Evolutionary conservation across 2,113 vertebrate species (phyloP).

Genomic region (Pitta sordida): DNA sequence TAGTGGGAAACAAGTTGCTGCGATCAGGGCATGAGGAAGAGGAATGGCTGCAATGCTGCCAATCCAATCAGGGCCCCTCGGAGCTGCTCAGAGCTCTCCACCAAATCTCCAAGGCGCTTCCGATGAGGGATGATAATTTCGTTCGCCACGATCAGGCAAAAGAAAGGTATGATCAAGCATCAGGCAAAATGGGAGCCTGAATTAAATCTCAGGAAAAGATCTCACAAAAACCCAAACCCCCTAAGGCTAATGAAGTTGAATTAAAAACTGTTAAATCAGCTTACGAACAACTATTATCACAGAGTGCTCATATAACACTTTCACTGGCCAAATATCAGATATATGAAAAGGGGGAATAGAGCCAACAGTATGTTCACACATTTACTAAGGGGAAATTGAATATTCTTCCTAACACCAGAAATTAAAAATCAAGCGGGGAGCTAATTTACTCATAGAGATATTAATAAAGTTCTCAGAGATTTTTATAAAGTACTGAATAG

Average conservation of each 20-base stretch:
- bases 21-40: constrained; percentile 31
- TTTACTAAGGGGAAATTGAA: constrained; percentile 39
- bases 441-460: constrained; percentile 43
- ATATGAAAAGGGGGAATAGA: constrained; percentile 42
- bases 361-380: constrained; percentile 35
- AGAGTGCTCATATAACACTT: constrained; percentile 46
- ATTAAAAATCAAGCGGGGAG: constrained; percentile 62
- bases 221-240: constrained; percentile 31
- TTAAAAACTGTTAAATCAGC: constrained; percentile 64
- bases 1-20: constrained; percentile 34
- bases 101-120: not conserved
- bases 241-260: constrained; percentile 66
- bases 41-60: constrained; percentile 22
- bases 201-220: constrained; percentile 43
- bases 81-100: not conserved
- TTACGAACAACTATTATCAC: constrained; percentile 52
- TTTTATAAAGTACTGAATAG: constrained; percentile 32
- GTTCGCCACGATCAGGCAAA: not conserved
- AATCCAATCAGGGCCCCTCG: constrained; percentile 56
- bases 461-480: constrained; percentile 47
- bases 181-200: constrained; percentile 43
- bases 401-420: constrained; percentile 51
- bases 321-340: constrained; percentile 39
- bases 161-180: not conserved
- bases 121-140: constrained; percentile 8